Percentiles rank a stretch among this genome's conserved stretches.
These are phyloP conservation scores for Latrodectus geometricus DNA, from an alignment of 1,140 invertebrate species.

Conservation along the genomic window DNA sequence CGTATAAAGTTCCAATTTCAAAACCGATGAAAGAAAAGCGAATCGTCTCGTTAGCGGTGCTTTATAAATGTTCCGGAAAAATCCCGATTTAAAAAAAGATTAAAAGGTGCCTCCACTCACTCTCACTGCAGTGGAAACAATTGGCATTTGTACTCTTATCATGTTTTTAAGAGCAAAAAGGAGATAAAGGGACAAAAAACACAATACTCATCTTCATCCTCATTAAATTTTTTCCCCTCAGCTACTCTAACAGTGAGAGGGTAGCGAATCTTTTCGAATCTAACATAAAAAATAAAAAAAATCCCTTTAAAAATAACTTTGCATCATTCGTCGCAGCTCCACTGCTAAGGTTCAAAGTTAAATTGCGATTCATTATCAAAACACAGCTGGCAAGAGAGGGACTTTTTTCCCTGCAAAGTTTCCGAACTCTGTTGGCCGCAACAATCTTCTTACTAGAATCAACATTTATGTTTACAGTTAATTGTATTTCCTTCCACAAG, in stretches of 20 bases:
- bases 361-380: slow-evolving; percentile 25
- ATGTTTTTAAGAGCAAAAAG: neutral
- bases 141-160: neutral
- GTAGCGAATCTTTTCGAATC: neutral
- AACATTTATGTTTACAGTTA: neutral
- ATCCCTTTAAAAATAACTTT: neutral
- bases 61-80: neutral
- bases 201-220: neutral
- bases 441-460: neutral
- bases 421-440: neutral
- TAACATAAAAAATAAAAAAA: slow-evolving; percentile 4
- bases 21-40: too few relatives aligned
- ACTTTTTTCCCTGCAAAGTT: neutral
- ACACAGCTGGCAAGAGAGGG: slow-evolving; percentile 34
- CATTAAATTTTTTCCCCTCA: neutral
- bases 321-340: neutral
- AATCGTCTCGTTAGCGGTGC: neutral
- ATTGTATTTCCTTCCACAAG: neutral
- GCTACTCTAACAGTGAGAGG: neutral
- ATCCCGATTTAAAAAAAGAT: neutral
- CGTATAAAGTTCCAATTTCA: too few relatives aligned
- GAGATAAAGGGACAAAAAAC: neutral
- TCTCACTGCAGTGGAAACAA: neutral
- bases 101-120: neutral
- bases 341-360: slow-evolving; percentile 16